phyloP scores from a whole-genome alignment of 2,113 vertebrate genomes.

The Dissostichus mawsoni region DNA sequence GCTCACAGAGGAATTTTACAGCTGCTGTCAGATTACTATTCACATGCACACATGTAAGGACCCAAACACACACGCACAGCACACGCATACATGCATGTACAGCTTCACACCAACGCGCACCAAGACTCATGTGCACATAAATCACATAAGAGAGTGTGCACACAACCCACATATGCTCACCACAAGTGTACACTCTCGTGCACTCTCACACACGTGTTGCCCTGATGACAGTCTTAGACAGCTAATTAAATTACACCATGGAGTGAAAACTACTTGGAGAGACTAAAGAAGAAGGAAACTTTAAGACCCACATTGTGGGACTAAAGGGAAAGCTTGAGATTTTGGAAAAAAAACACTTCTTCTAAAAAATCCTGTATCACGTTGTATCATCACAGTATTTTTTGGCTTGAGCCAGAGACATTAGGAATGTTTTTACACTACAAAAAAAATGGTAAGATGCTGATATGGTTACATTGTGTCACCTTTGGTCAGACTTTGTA shows the following conservation, averaged over 20 bases:
- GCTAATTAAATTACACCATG: slow-evolving; percentile 66
- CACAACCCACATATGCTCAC: slow-evolving; percentile 35
- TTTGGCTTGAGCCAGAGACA: background rate
- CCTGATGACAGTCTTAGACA: slow-evolving; percentile 49
- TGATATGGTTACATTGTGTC: too few species aligned
- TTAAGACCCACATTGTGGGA: slow-evolving; percentile 6
- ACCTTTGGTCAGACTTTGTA: too few species aligned
- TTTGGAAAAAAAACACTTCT: background rate
- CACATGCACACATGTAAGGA: slow-evolving; percentile 30
- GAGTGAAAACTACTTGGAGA: slow-evolving; percentile 48
- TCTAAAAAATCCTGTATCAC: background rate
- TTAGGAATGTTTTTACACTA: too few species aligned
- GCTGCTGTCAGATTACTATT: slow-evolving; percentile 68
- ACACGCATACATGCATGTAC: slow-evolving; percentile 26
- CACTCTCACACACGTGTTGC: slow-evolving; percentile 22
- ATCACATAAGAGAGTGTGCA: slow-evolving; percentile 32
- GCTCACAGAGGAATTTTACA: slow-evolving; percentile 79
- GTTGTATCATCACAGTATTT: background rate
- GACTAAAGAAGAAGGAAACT: slow-evolving; percentile 3
- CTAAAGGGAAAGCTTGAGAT: slow-evolving; percentile 7
- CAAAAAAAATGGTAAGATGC: too few species aligned
- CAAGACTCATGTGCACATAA: slow-evolving; percentile 41
- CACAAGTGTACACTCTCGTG: slow-evolving; percentile 11
- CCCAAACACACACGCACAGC: slow-evolving; percentile 29
- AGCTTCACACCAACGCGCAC: slow-evolving; percentile 11